A percentile compares a stretch with the other conserved stretches of the same genome.
Conservation (phyloP, 2,797 vertebrate species). For the Furcifer pardalis region DNA sequence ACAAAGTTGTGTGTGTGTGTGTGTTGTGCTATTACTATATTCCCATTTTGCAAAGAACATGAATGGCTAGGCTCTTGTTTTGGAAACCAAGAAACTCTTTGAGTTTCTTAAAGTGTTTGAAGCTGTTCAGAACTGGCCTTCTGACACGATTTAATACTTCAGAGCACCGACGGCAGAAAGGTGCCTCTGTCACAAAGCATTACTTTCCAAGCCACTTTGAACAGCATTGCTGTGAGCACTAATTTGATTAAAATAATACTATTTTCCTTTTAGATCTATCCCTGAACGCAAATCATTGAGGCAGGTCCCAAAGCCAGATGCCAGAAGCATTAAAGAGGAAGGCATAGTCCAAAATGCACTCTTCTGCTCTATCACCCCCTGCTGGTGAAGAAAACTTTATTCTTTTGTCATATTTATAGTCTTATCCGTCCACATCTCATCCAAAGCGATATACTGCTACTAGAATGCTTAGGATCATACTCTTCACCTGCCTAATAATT, state of each 20-base stretch:
- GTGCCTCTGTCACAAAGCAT: conserved; percentile 36
- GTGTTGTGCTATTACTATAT: not conserved
- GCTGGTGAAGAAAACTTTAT: conserved; percentile 12
- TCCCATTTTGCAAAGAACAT: conserved; percentile 39
- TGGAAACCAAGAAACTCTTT: conserved; percentile 30
- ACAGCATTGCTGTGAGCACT: conserved; percentile 40
- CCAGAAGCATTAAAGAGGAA: not conserved
- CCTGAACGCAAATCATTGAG: conserved; percentile 16
- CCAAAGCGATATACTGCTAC: not conserved
- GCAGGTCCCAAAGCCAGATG: conserved; percentile 38
- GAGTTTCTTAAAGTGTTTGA: conserved; percentile 59
- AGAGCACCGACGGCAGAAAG: conserved; percentile 28
- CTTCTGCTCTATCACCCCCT: not conserved
- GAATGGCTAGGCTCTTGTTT: conserved; percentile 36
- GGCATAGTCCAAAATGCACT: accelerated
- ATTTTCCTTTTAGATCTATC: conserved; percentile 52
- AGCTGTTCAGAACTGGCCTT: conserved; percentile 61
- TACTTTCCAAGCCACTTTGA: conserved; percentile 48
- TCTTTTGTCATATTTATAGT: not conserved
- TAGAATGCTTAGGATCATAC: not conserved
- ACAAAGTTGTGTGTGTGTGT: not conserved
- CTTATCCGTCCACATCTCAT: not conserved
- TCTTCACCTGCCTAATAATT: no score
- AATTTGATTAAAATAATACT: conserved; percentile 54
- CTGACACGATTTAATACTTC: conserved; percentile 64